phyloP scores from a whole-genome alignment of 1,140 invertebrate genomes.

The Zaprionus africanus region DNA sequence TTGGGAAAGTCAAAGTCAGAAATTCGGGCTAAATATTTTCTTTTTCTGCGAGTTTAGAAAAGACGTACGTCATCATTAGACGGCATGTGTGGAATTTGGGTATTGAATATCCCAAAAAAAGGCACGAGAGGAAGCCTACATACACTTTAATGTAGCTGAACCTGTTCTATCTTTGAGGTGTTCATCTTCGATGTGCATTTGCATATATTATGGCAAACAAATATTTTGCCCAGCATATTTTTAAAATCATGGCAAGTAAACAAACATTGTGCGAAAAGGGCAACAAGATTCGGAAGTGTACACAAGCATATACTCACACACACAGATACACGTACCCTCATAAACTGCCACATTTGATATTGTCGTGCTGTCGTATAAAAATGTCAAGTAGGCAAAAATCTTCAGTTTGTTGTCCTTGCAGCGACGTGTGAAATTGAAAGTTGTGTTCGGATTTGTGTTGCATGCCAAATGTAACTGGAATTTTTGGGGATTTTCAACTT shows the following conservation, averaged over 20 bases:
- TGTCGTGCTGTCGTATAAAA: constrained; percentile 35
- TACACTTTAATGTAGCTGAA: constrained; percentile 37
- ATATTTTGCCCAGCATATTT: constrained; percentile 58
- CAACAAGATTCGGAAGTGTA: constrained; percentile 39
- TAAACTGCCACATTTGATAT: constrained; percentile 57
- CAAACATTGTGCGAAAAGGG: constrained; percentile 37
- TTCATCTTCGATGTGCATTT: constrained; percentile 46
- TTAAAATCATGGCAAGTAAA: constrained; percentile 56
- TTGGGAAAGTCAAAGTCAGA: not conserved
- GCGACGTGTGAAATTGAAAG: constrained; percentile 78
- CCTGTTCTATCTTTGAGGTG: constrained; percentile 7
- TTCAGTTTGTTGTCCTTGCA: constrained; percentile 54
- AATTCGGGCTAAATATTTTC: constrained; percentile 22
- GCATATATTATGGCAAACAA: constrained; percentile 65
- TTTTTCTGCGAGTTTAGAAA: not conserved
- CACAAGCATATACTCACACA: constrained; percentile 8
- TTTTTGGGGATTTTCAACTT: not conserved
- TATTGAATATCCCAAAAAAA: not conserved
- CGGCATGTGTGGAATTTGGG: not conserved
- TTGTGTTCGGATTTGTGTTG: constrained; percentile 53
- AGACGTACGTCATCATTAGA: constrained; percentile 15
- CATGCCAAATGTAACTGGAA: constrained; percentile 43
- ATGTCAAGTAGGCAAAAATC: constrained; percentile 44
- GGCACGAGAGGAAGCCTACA: constrained; percentile 11
- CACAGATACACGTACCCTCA: constrained; percentile 26